Base-by-base conservation (phyloP, 2,113 vertebrate genomes). In the Sardina pilchardus region DNA sequence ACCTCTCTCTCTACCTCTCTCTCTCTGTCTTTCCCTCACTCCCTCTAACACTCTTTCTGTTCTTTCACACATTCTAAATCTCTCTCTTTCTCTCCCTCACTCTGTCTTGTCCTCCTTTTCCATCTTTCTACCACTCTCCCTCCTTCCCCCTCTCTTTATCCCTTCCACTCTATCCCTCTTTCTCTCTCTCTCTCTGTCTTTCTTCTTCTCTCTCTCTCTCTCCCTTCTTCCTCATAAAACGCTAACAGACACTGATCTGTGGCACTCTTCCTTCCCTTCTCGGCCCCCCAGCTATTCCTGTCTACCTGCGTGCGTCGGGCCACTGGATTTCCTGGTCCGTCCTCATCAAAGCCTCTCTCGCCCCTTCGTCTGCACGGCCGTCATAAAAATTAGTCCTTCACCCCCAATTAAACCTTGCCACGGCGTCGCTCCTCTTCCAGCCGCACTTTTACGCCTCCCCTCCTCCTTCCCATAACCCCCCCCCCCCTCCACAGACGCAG, bases 271-370 rank as follows among this genome's bases (percentile, higher is more conserved):
- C 85, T 82, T 85, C 81, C 83, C 6, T 81, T 6, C 78, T n/a
- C 71, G 26, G 44, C 71, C 45, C 48, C 84, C 21, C 85, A 89
- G 84, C 88, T 88, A 85, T 91, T 90, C 83, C 90, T 90, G 85
- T 85, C 88, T 84, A 88, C 87, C 88, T 90, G 85, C 82, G 30
- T 82, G 85, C 56, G 67, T 81, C 84, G 83, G 53, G 53, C 85
- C 59, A 45, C 84, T 80, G 71, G 82, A 87, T 85, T 86, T 88
- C 43, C 30, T 87, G 80, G 86, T 89, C 71, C 84, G 17, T 90
- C 84, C 85, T 90, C 87, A 88, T 93, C 90, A 93, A 93, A 93
- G 82, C 83, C 82, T 82, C 78, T 86, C 84, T 88, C 67, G 5
- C 67, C 45, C 34, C 26, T 81, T 86, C 71, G 89, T 85, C 82